Base-by-base conservation (phyloP, 1,140 invertebrate genomes). In the Drosophila auraria region DNA sequence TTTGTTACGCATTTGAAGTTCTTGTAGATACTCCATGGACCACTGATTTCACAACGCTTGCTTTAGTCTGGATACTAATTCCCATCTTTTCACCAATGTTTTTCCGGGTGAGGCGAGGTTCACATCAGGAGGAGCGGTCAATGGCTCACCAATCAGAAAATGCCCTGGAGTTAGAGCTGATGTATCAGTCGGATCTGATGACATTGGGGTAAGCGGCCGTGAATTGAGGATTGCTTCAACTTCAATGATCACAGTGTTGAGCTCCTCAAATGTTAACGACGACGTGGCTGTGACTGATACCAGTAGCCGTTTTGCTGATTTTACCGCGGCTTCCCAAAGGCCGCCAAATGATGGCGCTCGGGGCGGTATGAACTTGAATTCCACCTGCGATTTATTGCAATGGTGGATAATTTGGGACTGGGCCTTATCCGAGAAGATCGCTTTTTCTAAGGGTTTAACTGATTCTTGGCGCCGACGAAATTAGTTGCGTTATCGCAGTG, bases 141-240 rank as follows among this genome's bases (percentile, higher is more conserved):
- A 23, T 1, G 56, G 56, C 9, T 57, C 20, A 20, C 20, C 54
- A 25, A 58, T 58, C 20, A 58, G 8, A 15, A 42, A 58, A 8
- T 58, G 23, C 0, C 56, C 20, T 20, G 20, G 20, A 20, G 20
- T 20, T 20, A 20, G 20, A 20, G 20, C 56, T n/a, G 23, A 14
- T 25, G 25, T 25, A 40, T 25, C 25, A 25, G 20, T 57, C 38
- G 15, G 11, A 1, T 27, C 51, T 7, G 30, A 44, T 14, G 40
- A 44, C 40, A 44, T 36, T 36, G 30, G 51, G 33, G 30, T 54
- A 14, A 54, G 20, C 12, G 40, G 45, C 62, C 57, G 33, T 79
- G 72, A 73, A 63, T 50, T 6, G 92, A 25, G 25, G 25, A 25
- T 20, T 20, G 20, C 20, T 20, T 20, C 20, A 20, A 20, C 20